These are phyloP conservation scores for Tiliqua scincoides DNA, from an alignment of 2,113 vertebrate genomes.

Conservation along the genomic window DNA sequence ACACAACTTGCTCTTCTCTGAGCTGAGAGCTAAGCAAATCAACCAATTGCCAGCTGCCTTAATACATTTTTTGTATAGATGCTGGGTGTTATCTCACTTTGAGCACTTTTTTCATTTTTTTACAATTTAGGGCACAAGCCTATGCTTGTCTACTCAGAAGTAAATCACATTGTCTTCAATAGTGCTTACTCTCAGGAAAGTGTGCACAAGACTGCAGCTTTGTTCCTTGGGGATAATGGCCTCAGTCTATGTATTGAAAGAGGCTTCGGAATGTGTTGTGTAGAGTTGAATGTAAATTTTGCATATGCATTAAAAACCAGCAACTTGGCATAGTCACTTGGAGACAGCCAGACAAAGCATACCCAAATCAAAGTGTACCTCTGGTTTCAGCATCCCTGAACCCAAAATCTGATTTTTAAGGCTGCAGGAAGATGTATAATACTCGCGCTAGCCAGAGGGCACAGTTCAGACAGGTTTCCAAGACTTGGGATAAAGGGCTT, in stretches of 20 bases:
- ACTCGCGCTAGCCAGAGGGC: neutral
- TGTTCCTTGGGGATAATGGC: neutral
- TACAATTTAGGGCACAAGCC: too few relatives aligned
- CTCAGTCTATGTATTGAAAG: neutral
- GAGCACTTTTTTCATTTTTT: too few relatives aligned
- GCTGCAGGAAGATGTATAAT: neutral
- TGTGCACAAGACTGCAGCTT: too few relatives aligned
- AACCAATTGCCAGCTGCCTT: conserved; percentile 5
- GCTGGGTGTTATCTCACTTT: neutral
- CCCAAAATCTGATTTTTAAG: neutral
- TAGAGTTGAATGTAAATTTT: neutral
- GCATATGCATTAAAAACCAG: neutral
- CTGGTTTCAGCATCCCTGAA: neutral
- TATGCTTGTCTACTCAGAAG: too few relatives aligned
- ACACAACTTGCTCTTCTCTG: conserved; percentile 22
- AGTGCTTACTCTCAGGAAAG: too few relatives aligned
- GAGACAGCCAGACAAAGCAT: neutral
- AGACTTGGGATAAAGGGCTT: neutral
- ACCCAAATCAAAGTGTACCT: too few relatives aligned
- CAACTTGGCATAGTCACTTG: neutral
- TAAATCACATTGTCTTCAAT: too few relatives aligned
- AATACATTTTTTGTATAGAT: neutral
- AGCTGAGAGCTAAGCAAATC: conserved; percentile 12
- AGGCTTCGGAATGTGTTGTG: neutral
- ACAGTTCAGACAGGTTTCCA: neutral